Evolutionary conservation across 2,113 vertebrate genomes (phyloP).

Genomic region (Melanocharis versteri): DNA sequence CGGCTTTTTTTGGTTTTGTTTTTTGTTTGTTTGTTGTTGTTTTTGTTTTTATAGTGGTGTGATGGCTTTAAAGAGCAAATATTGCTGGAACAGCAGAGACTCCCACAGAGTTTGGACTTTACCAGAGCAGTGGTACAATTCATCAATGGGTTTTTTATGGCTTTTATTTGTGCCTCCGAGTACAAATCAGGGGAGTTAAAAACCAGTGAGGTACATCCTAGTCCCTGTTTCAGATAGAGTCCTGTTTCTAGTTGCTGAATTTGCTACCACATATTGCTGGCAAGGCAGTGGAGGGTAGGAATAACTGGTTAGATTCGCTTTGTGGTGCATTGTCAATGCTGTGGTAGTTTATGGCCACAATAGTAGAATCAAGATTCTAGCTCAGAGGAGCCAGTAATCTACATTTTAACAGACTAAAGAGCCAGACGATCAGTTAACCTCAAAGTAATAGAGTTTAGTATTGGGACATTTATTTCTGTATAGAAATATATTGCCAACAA

Average conservation of each 20-base stretch:
- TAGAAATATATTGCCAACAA: neutral
- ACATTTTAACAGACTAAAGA: neutral
- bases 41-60: neutral
- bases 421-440: neutral
- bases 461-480: neutral
- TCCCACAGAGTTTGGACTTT: neutral
- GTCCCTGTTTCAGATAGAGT: neutral
- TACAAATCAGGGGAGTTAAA: neutral
- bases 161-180: neutral
- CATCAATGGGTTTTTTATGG: neutral
- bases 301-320: neutral
- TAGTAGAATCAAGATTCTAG: neutral
- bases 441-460: neutral
- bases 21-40: neutral
- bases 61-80: neutral
- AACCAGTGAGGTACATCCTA: neutral
- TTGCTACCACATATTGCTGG: neutral
- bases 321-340: neutral
- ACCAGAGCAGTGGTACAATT: neutral
- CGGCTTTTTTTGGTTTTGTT: neutral
- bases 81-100: neutral
- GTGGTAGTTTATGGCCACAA: neutral
- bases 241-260: neutral
- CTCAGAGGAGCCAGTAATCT: neutral
- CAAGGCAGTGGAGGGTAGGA: neutral